Base-by-base conservation (phyloP, 1,140 invertebrate genomes). In the Megalonaias nervosa region DNA sequence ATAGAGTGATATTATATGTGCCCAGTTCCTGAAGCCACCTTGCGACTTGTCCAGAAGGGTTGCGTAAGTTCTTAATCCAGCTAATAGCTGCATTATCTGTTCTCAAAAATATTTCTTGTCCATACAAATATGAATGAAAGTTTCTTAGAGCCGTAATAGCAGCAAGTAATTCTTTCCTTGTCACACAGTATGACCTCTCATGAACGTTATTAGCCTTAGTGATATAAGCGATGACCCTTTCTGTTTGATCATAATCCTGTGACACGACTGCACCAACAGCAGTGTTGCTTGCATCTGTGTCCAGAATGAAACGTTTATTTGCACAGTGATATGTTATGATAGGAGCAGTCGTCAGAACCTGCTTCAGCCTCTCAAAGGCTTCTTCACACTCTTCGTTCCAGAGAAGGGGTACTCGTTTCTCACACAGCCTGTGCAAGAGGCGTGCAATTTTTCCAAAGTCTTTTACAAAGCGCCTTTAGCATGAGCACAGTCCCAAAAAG, bases 151-250 rank as follows among this genome's bases (percentile, higher is more conserved):
- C 71, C 23, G 38, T n/a, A 14, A 83, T 58, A 26, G 81, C 69
- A 23, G 81, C 82, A 16, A 82, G 73, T 12, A 85, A 61, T 72
- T 85, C 80, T 68, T 77, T 85, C 1, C 76, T 0, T 17, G 82
- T 84, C 1, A 77, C 71, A 69, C 82, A 84, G 81, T 93, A 93
- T 19, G 91, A 90, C 74, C 85, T 77, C 83, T 93, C 91, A 19
- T 90, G 80, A 23, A 21, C 69, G 55, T 69, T 82, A 13, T 85
- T 76, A 14, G 77, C 26, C 26, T 74, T 74, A 62, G 77, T 83
- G 14, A 61, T 73, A 71, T 82, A 87, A 6, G 82, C 82, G 9
- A 86, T 80, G 0, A 81, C 72, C 14, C 67, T 26, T 66, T 84
- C 82, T 21, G 66, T 26, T 38, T 81, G 77, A n/a, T 83, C 81